A percentile compares a stretch with the other conserved stretches of the same genome.
phyloP scores from a whole-genome alignment of 2,797 vertebrate species.

The Poecilia gillii region DNA sequence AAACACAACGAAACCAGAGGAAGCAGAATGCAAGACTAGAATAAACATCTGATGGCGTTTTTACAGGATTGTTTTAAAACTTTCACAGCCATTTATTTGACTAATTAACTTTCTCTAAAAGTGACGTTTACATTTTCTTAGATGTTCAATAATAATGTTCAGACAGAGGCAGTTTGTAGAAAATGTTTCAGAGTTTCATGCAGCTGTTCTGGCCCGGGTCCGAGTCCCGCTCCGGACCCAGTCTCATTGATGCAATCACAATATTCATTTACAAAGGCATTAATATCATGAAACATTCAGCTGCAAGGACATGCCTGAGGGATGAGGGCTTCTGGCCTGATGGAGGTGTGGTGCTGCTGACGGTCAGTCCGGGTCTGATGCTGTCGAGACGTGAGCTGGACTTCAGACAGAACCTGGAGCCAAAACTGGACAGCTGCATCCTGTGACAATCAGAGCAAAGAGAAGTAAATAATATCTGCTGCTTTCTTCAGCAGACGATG shows the following conservation, averaged over 20 bases:
- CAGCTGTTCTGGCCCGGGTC: neutral
- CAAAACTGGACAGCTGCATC: neutral
- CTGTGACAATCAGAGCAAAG: too few relatives aligned
- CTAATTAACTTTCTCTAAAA: neutral
- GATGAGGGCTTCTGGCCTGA: too few relatives aligned
- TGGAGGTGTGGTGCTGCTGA: too few relatives aligned
- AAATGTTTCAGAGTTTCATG: neutral
- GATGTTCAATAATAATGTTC: neutral
- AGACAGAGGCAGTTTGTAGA: neutral
- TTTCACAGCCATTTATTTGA: neutral
- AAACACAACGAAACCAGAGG: neutral
- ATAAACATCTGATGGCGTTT: neutral
- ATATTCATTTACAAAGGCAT: neutral
- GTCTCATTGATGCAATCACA: neutral
- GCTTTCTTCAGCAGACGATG: too few relatives aligned
- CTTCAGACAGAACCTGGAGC: neutral
- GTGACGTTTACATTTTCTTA: neutral
- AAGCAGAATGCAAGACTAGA: neutral
- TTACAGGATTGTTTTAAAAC: neutral
- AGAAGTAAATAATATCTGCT: too few relatives aligned
- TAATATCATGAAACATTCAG: neutral
- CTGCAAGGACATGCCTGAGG: neutral
- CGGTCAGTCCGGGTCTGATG: neutral
- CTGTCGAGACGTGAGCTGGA: neutral
- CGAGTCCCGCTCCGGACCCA: neutral